Base-by-base conservation (phyloP, 2,888 invertebrate genomes). In the Acleris laterana region DNA sequence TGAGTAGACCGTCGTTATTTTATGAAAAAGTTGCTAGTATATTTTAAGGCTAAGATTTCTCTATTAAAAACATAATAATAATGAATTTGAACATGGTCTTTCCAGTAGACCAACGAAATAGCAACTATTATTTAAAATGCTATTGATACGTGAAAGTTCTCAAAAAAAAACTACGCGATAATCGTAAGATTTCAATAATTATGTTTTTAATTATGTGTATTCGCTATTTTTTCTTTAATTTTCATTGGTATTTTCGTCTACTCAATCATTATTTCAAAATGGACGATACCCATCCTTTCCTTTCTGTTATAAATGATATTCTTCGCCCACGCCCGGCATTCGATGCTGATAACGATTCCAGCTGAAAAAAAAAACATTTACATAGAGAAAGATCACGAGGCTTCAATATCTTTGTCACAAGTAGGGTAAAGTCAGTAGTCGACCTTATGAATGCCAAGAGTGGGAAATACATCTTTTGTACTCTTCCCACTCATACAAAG, bases 291-390 rank as follows among this genome's bases (percentile, higher is more conserved):
- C 68, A 91, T 83, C 63, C 96, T 94, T 75, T 97, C 96, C 52
- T 93, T 89, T 38, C 95, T 93, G 71, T 89, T 88, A 85, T 98
- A 97, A 44, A 90, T 77, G 64, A 98, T 96, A 82, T 98, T 98
- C 79, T 94, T 95, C 17, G 98, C 98, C 97, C 97, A 98, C 20
- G 97, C 97, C 64, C 96, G 95, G 77, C 98, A 98, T 81, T 98
- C 97, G 25, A 98, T 94, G 77, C 96, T 97, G 72, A 94, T 94
- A 38, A 94, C 77, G 67, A 94, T 93, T 70, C 94, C 94, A 66
- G 93, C 95, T 95, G 88, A 11, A 88, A 70, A 72, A 69, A 46
- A 46, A 44, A 16, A 16, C 16, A 44, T 44, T 5, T 0, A n/a
- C n/a, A 44, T 44, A 5, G 5, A 44, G 1, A 44, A 44, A 44